These are phyloP conservation scores for Caenorhabditis inopinata DNA, from an alignment of 1,140 invertebrate genomes.

Conservation along the genomic window DNA sequence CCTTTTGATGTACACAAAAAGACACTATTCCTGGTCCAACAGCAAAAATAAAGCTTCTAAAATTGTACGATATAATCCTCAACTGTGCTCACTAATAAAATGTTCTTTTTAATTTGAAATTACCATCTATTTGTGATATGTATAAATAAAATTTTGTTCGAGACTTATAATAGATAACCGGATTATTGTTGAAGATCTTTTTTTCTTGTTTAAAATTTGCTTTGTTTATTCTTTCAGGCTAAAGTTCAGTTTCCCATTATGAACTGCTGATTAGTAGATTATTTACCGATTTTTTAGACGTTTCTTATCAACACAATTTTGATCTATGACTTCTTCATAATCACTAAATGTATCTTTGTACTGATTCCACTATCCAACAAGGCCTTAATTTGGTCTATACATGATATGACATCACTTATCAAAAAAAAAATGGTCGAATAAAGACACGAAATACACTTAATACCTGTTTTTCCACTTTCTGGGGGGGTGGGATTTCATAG, in stretches of 20 bases:
- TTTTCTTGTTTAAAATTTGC: no score
- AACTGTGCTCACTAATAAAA: no score
- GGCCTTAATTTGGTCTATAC: neutral
- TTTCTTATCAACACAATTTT: neutral
- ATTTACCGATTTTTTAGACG: neutral
- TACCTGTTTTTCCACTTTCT: neutral
- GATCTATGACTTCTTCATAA: neutral
- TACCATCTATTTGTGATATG: no score
- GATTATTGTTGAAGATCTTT: no score
- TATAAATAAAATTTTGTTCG: neutral
- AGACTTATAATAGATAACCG: neutral
- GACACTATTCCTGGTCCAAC: no score
- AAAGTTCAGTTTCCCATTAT: neutral
- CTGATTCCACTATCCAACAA: neutral
- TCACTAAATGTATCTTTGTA: neutral
- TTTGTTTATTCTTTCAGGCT: no score
- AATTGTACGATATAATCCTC: no score
- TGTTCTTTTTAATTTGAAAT: no score
- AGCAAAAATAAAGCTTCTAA: no score
- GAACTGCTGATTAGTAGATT: neutral
- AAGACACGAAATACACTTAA: neutral
- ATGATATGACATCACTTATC: conserved; percentile 1
- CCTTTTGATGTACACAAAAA: no score
- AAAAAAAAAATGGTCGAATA: conserved; percentile 6
- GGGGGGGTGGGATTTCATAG: neutral